Conservation (phyloP, 53 echinoderm and acorn worm genomes). For the Apostichopus leukothele region DNA sequence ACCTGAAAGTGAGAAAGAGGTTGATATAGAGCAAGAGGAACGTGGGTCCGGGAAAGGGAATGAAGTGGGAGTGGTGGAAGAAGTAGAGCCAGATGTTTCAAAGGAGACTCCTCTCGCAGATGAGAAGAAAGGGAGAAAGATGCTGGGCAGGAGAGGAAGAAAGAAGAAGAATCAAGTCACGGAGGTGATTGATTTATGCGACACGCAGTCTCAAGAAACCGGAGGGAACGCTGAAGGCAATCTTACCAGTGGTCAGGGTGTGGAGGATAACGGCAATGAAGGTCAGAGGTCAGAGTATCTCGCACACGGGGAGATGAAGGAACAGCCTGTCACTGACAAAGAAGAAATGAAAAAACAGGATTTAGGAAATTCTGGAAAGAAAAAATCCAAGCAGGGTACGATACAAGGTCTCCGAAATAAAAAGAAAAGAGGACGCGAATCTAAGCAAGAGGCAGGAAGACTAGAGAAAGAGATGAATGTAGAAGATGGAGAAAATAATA, state of each 20-base stretch:
- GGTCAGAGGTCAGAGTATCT: conserved; percentile 4
- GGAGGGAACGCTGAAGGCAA: not conserved
- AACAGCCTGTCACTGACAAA: not conserved
- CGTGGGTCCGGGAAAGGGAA: not conserved
- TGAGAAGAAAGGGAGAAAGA: not conserved
- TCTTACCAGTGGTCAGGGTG: not conserved
- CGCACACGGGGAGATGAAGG: not conserved
- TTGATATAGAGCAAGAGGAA: not conserved
- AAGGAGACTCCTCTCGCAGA: not conserved
- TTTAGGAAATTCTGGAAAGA: conserved; percentile 11
- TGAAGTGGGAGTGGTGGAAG: not conserved
- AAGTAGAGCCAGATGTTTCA: not conserved
- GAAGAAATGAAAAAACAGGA: not conserved
- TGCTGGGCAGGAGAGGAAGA: conserved; percentile 1
- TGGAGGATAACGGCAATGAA: not conserved
- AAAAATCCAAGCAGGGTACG: not conserved
- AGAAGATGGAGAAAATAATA: not conserved
- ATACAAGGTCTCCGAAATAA: not conserved
- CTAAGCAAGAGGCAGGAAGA: too few species aligned
- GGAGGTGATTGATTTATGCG: conserved; percentile 36
- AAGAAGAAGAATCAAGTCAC: not conserved
- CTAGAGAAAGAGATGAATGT: not conserved
- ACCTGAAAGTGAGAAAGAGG: not conserved
- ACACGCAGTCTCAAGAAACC: conserved; percentile 30
- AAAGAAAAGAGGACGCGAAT: not conserved